Evolutionary conservation across 2,797 vertebrate species (phyloP).

Genomic region (Crocidura indochinensis): DNA sequence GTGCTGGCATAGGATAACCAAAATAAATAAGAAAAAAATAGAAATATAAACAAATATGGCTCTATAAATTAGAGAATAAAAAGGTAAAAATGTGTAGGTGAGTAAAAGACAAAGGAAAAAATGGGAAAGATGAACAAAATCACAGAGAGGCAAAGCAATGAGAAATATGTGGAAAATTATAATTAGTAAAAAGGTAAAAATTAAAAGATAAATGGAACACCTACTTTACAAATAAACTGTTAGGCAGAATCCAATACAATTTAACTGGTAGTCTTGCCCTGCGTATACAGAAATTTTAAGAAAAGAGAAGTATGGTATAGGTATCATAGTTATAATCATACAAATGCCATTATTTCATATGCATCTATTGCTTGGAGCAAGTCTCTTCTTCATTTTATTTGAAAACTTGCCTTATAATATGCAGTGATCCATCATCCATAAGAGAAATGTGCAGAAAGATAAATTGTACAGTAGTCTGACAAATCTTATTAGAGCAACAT

Average conservation of each 20-base stretch:
- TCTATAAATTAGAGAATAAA: not conserved
- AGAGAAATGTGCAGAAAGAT: slow-evolving; percentile 80
- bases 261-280: not conserved
- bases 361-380: slow-evolving; percentile 57
- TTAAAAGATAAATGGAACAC: not conserved
- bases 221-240: not conserved
- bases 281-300: slow-evolving; percentile 34
- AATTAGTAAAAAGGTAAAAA: not conserved
- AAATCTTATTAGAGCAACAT: slow-evolving; percentile 83
- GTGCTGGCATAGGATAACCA: not conserved
- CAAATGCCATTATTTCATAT: slow-evolving; percentile 44
- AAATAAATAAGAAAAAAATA: not conserved
- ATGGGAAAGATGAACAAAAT: not conserved
- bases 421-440: slow-evolving; percentile 77
- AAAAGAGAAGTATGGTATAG: not conserved
- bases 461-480: slow-evolving; percentile 80
- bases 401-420: slow-evolving; percentile 79
- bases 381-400: slow-evolving; percentile 76
- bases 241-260: not conserved
- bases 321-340: slow-evolving; percentile 26
- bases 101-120: not conserved
- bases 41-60: not conserved
- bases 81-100: not conserved
- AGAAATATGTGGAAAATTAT: not conserved
- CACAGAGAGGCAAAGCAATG: not conserved